Percentiles rank a stretch among this genome's conserved stretches.
phyloP scores from a whole-genome alignment of 2,113 vertebrate species.

The Silurus glanis region DNA sequence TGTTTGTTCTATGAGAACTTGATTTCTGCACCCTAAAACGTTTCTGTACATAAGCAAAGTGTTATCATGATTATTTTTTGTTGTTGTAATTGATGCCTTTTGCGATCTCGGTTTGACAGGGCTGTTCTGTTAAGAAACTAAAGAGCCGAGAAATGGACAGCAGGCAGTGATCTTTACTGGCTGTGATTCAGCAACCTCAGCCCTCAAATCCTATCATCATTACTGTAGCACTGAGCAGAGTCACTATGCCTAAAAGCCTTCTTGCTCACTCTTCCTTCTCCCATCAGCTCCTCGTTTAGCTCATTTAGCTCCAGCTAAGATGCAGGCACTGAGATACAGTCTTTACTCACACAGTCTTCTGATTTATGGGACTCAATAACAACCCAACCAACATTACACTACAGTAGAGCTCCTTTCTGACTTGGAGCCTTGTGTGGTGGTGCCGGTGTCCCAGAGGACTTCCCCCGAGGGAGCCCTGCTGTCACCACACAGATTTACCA shows the following conservation, averaged over 20 bases:
- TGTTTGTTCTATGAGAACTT: neutral
- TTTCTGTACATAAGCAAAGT: neutral
- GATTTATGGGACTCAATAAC: conserved; percentile 29
- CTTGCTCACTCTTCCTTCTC: neutral
- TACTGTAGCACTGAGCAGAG: conserved; percentile 12
- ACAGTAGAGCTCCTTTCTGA: conserved; percentile 2
- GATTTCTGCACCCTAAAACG: neutral
- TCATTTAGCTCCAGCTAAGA: neutral
- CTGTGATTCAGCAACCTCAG: conserved; percentile 28
- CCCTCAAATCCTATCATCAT: conserved; percentile 20
- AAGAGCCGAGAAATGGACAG: conserved; percentile 3
- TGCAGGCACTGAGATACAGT: neutral
- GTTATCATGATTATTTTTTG: neutral
- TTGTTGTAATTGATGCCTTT: neutral
- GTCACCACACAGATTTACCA: conserved; percentile 38
- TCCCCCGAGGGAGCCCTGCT: conserved; percentile 16
- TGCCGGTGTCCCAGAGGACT: conserved; percentile 9
- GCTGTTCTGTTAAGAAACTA: neutral
- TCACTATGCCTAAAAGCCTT: neutral
- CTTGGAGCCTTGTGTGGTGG: conserved; percentile 16
- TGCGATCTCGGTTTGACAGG: neutral
- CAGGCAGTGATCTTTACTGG: neutral
- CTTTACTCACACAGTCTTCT: neutral
- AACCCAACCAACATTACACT: neutral
- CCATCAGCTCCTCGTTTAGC: neutral